Evolutionary conservation across 1,140 invertebrate genomes (phyloP), one percentile per base, ranked within the genome.

Genomic region (Papilio xuthus): DNA sequence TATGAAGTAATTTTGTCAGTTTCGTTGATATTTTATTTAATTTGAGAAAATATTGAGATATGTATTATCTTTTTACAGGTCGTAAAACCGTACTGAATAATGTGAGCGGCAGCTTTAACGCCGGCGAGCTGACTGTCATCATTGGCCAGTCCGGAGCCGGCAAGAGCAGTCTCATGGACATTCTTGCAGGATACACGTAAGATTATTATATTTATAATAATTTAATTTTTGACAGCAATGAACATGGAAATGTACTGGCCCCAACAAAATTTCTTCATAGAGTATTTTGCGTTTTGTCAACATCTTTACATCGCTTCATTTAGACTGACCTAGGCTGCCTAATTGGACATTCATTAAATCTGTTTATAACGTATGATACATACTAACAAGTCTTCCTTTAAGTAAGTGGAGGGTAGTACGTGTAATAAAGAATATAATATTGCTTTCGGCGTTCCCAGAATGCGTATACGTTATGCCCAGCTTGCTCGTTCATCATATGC

Each of bases 141-240:
- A 95, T 98, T 93, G 97, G 97, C 6, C 97, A 97, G 28, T 97
- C 97, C 0, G 97, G 97, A 8, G 97, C 97, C 13, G 97, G 97
- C n/a, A 98, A 98, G 90, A 96, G 96, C n/a, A 97, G 96, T 4
- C 92, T 97, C 13, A 94, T 97, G 89, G 96, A 96, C 83, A 96
- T 97, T 77, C 84, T 95, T 76, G 92, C 94, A 15, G 94, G 94
- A 81, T 95, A 94, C 81, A 94, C 91, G 94, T 95, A 88, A 93
- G 92, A 92, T 56, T 63, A 23, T 75, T 71, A 42, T 74, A 72
- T 56, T 50, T 32, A 42, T 77, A 0, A 47, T 42, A 32, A n/a
- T 78, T 53, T 12, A 67, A 78, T 63, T 9, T 63, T 37, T 37
- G 32, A 37, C n/a, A n/a, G 2, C 4, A 37, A 37, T 6, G 7